Conservation (phyloP, 2,888 invertebrate species). For the Dermolepida albohirtum region DNA sequence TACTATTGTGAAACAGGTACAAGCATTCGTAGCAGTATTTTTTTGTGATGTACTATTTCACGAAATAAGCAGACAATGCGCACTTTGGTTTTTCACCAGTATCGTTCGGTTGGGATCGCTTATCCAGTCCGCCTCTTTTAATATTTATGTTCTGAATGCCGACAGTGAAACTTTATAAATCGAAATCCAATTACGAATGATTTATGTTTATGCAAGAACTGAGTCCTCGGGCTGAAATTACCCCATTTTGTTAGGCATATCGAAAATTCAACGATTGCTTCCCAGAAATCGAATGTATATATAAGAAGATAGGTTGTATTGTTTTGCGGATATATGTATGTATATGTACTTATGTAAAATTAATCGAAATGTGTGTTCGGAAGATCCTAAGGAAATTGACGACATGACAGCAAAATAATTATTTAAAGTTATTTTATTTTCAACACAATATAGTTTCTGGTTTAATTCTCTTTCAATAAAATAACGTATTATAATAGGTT, state of each 20-base stretch:
- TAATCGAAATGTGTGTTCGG: no score
- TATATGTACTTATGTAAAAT: no score
- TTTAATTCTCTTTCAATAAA: no score
- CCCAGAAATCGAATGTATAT: not conserved
- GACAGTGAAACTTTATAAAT: constrained; percentile 35
- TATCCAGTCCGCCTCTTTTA: constrained; percentile 28
- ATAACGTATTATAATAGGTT: no score
- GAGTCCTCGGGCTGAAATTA: constrained; percentile 13
- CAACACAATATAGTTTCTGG: no score
- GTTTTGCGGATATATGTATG: no score
- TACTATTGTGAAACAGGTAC: constrained; percentile 18
- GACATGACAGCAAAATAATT: no score
- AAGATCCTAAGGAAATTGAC: no score
- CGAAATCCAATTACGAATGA: constrained; percentile 39
- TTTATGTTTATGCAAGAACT: constrained; percentile 36
- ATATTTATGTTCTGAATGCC: constrained; percentile 32
- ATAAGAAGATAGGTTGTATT: no score
- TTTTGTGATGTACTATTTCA: constrained; percentile 14
- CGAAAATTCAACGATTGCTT: constrained; percentile 14
- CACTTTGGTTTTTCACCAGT: constrained; percentile 30
- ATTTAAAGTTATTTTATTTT: no score
- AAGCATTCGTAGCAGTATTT: constrained; percentile 6
- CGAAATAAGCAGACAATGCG: constrained; percentile 14
- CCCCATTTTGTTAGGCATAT: constrained; percentile 2
- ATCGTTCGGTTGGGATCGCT: constrained; percentile 34